Evolutionary conservation across 2,113 vertebrate species (phyloP).

Genomic region (Gobius niger): DNA sequence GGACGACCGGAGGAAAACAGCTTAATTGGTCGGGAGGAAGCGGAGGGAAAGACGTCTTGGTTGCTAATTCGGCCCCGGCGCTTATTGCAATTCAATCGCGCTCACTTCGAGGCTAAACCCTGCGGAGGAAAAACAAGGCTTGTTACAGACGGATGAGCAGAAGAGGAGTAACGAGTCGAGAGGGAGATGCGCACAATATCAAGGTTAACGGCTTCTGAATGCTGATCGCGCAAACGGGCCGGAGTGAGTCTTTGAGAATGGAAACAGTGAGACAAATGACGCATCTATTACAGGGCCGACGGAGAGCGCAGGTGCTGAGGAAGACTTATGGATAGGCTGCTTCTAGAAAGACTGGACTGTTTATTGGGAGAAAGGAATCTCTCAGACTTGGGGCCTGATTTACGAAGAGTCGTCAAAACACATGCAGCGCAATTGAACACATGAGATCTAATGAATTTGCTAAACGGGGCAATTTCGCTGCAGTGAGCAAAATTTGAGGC

Average conservation of each 20-base stretch:
- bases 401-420: too few relatives aligned
- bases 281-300: background rate
- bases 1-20: slow-evolving; percentile 1
- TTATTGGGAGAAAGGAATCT: background rate
- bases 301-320: background rate
- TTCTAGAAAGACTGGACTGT: background rate
- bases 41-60: slow-evolving; percentile 36
- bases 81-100: slow-evolving; percentile 43
- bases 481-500: too few relatives aligned
- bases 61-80: slow-evolving; percentile 42
- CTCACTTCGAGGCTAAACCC: slow-evolving; percentile 24
- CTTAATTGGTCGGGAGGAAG: slow-evolving; percentile 46
- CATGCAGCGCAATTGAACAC: too few relatives aligned
- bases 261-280: background rate
- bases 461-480: too few relatives aligned
- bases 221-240: background rate
- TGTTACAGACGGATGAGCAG: slow-evolving; percentile 39
- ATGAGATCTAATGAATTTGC: too few relatives aligned
- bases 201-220: background rate
- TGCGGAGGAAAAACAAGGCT: slow-evolving; percentile 32
- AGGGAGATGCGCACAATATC: slow-evolving; percentile 26
- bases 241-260: background rate
- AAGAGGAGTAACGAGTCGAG: slow-evolving; percentile 17
- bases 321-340: background rate
- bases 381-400: too few relatives aligned